Evolutionary conservation across 2,113 vertebrate species (phyloP).

Genomic region (Onychostoma macrolepis): DNA sequence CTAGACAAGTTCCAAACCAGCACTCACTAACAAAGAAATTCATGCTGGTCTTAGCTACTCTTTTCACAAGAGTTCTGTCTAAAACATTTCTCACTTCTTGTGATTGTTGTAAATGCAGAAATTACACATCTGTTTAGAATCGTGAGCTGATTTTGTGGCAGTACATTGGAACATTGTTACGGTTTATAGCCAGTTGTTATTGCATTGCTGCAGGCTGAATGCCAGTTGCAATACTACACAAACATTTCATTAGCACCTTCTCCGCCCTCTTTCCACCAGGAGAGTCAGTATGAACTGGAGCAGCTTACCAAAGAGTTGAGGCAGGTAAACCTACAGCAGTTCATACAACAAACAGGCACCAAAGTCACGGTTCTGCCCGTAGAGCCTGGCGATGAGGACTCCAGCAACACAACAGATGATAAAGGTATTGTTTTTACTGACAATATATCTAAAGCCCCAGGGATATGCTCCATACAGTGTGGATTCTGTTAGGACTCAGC

Average conservation of each 20-base stretch:
- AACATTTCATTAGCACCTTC: conserved; percentile 14
- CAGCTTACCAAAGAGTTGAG: conserved; percentile 96
- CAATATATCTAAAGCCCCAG: neutral
- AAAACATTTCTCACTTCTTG: conserved; percentile 6
- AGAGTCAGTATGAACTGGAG: conserved; percentile 94
- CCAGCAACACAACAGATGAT: conserved; percentile 66
- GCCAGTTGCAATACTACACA: neutral
- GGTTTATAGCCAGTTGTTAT: neutral
- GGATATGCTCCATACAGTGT: neutral
- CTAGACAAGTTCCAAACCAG: neutral
- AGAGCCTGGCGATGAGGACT: conserved; percentile 84
- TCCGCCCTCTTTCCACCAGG: conserved; percentile 70
- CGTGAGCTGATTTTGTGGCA: neutral
- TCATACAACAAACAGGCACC: conserved; percentile 96
- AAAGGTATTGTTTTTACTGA: conserved; percentile 73
- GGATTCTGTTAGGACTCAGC: neutral
- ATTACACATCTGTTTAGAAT: neutral
- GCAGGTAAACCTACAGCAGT: conserved; percentile 97
- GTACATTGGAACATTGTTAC: conserved; percentile 1
- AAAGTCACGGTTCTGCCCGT: conserved; percentile 95
- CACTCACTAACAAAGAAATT: neutral
- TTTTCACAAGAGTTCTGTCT: neutral
- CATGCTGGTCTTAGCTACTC: neutral
- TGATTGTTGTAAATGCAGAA: neutral
- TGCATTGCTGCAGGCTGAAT: neutral